Evolutionary conservation across 2,888 invertebrate species (phyloP).

Genomic region (Hirtodrosophila alboralis): DNA sequence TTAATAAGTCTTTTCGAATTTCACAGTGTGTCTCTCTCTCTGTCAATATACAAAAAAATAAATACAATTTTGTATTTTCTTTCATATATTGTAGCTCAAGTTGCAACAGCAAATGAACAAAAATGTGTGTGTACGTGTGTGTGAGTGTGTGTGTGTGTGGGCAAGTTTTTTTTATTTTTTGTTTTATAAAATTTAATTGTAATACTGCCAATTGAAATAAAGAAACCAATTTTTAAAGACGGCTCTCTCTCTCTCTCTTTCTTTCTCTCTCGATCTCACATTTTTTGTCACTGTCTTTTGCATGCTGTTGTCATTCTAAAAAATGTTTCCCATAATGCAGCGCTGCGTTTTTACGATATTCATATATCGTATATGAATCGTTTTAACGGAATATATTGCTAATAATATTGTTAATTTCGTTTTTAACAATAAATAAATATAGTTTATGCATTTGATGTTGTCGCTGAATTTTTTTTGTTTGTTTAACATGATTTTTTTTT

Average conservation of each 20-base stretch:
- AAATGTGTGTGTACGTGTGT: constrained; percentile 10
- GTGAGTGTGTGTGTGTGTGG: constrained; percentile 15
- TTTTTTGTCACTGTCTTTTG: not conserved
- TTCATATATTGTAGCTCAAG: constrained; percentile 43
- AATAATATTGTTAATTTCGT: no score
- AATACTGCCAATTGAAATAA: constrained; percentile 33
- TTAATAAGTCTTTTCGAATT: constrained; percentile 82
- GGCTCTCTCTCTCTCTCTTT: constrained; percentile 29
- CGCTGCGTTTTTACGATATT: not conserved
- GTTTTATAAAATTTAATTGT: constrained; percentile 2
- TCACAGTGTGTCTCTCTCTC: constrained; percentile 80
- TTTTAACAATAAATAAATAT: constrained; percentile 29
- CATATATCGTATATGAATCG: no score
- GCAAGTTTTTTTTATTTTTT: constrained; percentile 5
- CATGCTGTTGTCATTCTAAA: no score
- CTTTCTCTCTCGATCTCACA: not conserved
- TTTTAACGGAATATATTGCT: no score
- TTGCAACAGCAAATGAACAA: constrained; percentile 61
- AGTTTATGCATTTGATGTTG: constrained; percentile 22
- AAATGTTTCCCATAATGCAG: no score
- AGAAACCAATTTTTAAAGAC: constrained; percentile 34
- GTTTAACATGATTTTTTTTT: constrained; percentile 42
- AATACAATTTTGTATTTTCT: constrained; percentile 41
- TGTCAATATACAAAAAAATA: constrained; percentile 61
- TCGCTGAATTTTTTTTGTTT: constrained; percentile 16